Evolutionary conservation across 37 sponge, comb jelly and placozoan genomes (phyloP).

Genomic region (Amphimedon queenslandica): DNA sequence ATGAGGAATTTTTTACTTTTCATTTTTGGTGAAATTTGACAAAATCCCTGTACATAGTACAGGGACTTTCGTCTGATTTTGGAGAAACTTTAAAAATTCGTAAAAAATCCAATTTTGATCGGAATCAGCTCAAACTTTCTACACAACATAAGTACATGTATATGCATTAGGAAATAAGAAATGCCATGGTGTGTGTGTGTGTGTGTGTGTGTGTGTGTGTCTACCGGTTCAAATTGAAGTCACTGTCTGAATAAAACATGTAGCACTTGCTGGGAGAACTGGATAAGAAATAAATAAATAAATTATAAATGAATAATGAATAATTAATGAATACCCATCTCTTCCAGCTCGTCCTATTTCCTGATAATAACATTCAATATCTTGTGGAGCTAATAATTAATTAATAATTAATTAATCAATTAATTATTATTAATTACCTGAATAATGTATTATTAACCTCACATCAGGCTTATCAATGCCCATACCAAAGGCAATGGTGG

Average conservation of each 20-base stretch:
- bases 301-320: neutral
- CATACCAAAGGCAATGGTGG: conserved; percentile 10
- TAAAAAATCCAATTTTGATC: too few relatives aligned
- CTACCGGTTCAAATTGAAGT: neutral
- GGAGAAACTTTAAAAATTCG: too few relatives aligned
- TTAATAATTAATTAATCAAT: too few relatives aligned
- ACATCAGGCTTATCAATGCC: conserved; percentile 8
- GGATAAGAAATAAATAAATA: neutral
- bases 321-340: conserved; percentile 74
- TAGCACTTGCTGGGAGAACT: neutral
- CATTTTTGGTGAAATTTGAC: too few relatives aligned
- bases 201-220: conserved; percentile 15
- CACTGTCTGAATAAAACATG: neutral
- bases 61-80: too few relatives aligned
- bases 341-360: conserved; percentile 69
- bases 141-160: too few relatives aligned
- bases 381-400: conserved; percentile 43
- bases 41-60: too few relatives aligned
- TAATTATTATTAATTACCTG: neutral
- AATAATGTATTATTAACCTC: conserved; percentile 5
- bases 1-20: too few relatives aligned
- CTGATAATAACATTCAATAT: conserved; percentile 68
- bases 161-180: too few relatives aligned
- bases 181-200: conserved; percentile 2
- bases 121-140: too few relatives aligned